phyloP scores from a whole-genome alignment of 2,888 invertebrate genomes.

The Biston stratarius region DNA sequence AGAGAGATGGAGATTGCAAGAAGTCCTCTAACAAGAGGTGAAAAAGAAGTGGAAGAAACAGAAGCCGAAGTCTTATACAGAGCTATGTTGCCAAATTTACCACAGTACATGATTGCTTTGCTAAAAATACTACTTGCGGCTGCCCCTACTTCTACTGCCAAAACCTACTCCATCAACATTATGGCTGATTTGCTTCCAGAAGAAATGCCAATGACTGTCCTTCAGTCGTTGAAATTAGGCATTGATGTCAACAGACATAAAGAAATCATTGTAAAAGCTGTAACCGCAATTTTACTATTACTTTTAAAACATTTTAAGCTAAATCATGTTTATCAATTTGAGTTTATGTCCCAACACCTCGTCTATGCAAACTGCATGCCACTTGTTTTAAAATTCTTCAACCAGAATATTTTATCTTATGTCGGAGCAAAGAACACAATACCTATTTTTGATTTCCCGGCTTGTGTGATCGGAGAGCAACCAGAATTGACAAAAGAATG shows the following conservation, averaged over 20 bases:
- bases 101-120: slow-evolving; percentile 98
- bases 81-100: slow-evolving; percentile 97
- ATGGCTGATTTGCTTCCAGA: slow-evolving; percentile 99
- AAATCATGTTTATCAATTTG: slow-evolving; percentile 99
- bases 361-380: slow-evolving; percentile 99
- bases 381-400: slow-evolving; percentile 98
- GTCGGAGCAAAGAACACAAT: slow-evolving; percentile 98
- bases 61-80: slow-evolving; percentile 96
- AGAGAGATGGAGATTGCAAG: slow-evolving; percentile 96
- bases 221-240: slow-evolving; percentile 97
- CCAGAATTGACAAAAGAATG: slow-evolving; percentile 97
- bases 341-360: slow-evolving; percentile 99
- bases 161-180: slow-evolving; percentile 98
- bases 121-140: slow-evolving; percentile 98
- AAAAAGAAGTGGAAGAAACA: slow-evolving; percentile 92
- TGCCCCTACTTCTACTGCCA: slow-evolving; percentile 99
- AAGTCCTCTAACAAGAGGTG: slow-evolving; percentile 95
- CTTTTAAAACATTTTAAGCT: slow-evolving; percentile 98
- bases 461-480: slow-evolving; percentile 97
- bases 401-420: slow-evolving; percentile 98
- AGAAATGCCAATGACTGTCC: slow-evolving; percentile 98
- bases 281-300: slow-evolving; percentile 95
- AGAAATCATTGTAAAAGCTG: slow-evolving; percentile 98
- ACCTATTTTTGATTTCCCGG: slow-evolving; percentile 97
- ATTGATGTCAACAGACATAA: slow-evolving; percentile 99